Evolutionary conservation across 1,140 invertebrate species (phyloP), one percentile per base, ranked within the genome.

Genomic region (Scaptomyza graminum): DNA sequence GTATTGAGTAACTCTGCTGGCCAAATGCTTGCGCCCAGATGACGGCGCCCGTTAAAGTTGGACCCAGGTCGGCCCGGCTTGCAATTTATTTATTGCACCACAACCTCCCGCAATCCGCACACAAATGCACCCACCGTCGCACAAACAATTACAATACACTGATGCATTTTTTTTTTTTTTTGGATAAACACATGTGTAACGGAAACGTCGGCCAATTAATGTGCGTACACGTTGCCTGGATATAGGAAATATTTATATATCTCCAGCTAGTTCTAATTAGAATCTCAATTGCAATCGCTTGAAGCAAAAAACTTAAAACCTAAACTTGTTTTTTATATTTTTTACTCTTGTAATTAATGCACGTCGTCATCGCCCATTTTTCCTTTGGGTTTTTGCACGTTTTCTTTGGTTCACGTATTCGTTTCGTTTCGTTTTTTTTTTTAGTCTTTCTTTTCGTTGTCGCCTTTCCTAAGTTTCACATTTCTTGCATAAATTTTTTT

Each of bases 351-450:
- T 87, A 87, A 82, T 85, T 82, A 87, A 67, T 74, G 69, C 74
- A 87, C 75, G 64, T 65, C 75, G 71, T 80, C 66, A 78, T 80
- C 78, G 75, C 80, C 80, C 76, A 73, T 75, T 79, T 79, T 88
- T 70, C 68, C 51, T 64, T 51, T 76, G 47, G 47, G 59, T 62
- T 87, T 79, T 82, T 71, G 76, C 79, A 83, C 79, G 91, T 92
- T 92, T 91, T 83, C 91, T 91, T 93, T 92, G 91, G 90, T 84
- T 80, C 91, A 90, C 92, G 92, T 91, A 92, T 78, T 85, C 84
- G 88, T 79, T 59, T 81, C 55, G 54, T 37, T 55, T 79, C 18
- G 62, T 37, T 43, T 61, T 59, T 25, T 47, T 49, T 69, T 69
- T 47, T 47, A 72, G 76, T 60, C 67, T 74, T 76, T 77, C 76